These are phyloP conservation scores for Escarpia spicata DNA, from an alignment of 2,888 invertebrate species.

Conservation along the genomic window DNA sequence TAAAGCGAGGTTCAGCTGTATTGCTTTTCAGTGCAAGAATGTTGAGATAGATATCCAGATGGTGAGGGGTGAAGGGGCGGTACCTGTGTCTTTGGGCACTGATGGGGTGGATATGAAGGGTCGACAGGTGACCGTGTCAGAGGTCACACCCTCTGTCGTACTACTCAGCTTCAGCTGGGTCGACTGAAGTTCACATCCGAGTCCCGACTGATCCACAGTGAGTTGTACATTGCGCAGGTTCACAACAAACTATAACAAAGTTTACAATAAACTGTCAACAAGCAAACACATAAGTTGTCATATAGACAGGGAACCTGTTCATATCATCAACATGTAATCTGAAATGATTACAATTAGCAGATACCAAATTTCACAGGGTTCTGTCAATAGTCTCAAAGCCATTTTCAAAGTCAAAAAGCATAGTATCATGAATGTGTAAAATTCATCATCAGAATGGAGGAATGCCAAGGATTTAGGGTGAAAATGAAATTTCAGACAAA, in stretches of 20 bases:
- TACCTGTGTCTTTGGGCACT: background rate
- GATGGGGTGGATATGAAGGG: background rate
- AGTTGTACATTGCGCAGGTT: background rate
- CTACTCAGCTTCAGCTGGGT: background rate
- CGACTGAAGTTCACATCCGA: background rate
- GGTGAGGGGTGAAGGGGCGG: background rate
- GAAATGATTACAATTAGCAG: background rate
- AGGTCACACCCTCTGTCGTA: background rate
- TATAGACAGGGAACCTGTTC: background rate
- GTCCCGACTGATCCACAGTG: background rate
- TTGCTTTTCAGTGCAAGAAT: background rate
- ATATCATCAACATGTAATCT: background rate
- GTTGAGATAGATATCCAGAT: background rate
- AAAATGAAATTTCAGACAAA: no score
- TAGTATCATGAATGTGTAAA: no score
- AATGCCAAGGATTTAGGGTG: no score
- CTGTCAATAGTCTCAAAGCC: no score
- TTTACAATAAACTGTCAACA: background rate
- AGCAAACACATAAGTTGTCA: background rate
- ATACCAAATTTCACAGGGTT: background rate
- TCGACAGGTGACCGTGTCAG: background rate
- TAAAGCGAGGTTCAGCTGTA: no score
- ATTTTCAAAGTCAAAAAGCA: no score
- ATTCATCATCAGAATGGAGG: no score
- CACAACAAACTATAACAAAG: background rate